These are phyloP conservation scores for Felis chaus DNA, from an alignment of 2,113 vertebrate species.

Conservation along the genomic window DNA sequence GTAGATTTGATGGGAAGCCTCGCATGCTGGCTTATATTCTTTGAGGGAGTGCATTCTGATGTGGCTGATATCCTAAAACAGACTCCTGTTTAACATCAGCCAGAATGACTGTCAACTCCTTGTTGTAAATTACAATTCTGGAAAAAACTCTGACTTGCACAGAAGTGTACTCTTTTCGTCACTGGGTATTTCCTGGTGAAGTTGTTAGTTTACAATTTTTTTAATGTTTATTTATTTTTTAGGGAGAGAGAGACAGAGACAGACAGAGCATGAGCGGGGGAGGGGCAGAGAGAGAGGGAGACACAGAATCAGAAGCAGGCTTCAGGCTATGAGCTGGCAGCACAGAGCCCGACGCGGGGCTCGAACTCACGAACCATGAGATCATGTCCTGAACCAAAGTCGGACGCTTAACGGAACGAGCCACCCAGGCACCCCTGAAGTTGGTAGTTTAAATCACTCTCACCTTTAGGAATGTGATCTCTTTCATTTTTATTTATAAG, in stretches of 20 bases:
- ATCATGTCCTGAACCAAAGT: too few species aligned
- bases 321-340: too few species aligned
- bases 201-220: not conserved
- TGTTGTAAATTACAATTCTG: not conserved
- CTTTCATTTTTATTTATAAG: not conserved
- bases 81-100: not conserved
- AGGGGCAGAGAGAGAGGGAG: too few species aligned
- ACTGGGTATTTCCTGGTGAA: not conserved
- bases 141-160: not conserved
- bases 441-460: not conserved
- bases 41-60: not conserved
- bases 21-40: not conserved
- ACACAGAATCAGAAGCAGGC: too few species aligned
- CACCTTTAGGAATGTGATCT: not conserved
- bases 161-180: not conserved
- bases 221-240: too few species aligned
- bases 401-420: too few species aligned
- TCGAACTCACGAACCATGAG: too few species aligned
- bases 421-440: not conserved
- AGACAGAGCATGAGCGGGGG: too few species aligned
- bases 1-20: not conserved
- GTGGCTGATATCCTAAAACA: not conserved
- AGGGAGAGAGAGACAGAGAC: too few species aligned
- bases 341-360: fast-evolving
- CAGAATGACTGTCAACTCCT: not conserved